Conservation (phyloP, 92 coral and sea anemone species). For the Zoanthus solanderi region DNA sequence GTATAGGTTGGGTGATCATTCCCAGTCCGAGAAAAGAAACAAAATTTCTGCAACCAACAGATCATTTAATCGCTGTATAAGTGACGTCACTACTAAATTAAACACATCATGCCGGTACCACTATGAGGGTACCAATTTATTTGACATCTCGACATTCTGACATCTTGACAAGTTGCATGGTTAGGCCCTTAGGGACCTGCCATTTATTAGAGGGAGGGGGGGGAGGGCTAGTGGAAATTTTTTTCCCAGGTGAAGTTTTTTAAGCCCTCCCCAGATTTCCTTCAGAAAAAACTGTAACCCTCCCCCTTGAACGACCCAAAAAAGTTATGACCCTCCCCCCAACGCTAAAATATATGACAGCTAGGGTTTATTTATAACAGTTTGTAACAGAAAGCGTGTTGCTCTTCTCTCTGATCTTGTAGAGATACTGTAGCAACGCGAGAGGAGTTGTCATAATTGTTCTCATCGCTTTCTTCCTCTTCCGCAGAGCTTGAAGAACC, state of each 20-base stretch:
- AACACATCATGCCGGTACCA: too few relatives aligned
- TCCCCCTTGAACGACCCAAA: constrained; percentile 33
- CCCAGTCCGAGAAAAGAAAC: too few relatives aligned
- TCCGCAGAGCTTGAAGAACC: constrained; percentile 1
- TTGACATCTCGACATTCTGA: too few relatives aligned
- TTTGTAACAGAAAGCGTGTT: constrained; percentile 69
- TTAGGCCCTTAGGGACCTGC: too few relatives aligned
- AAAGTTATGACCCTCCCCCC: constrained; percentile 32
- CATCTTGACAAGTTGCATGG: too few relatives aligned
- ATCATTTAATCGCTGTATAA: too few relatives aligned
- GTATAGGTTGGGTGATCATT: too few relatives aligned
- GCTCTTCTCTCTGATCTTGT: constrained; percentile 66
- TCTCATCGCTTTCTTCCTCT: constrained; percentile 51
- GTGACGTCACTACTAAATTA: too few relatives aligned
- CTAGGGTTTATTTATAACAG: constrained; percentile 7
- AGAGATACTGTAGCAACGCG: not conserved
- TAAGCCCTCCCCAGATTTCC: constrained; percentile 42
- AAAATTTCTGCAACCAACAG: too few relatives aligned
- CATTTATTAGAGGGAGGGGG: too few relatives aligned
- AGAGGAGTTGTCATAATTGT: constrained; percentile 58
- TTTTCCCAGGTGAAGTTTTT: constrained; percentile 35
- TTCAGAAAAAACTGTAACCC: constrained; percentile 28
- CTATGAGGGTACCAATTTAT: too few relatives aligned
- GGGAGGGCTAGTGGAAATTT: not conserved
- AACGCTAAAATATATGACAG: constrained; percentile 36